Conservation (phyloP, 1,140 invertebrate species). For the Drosophila nigromelanica region DNA sequence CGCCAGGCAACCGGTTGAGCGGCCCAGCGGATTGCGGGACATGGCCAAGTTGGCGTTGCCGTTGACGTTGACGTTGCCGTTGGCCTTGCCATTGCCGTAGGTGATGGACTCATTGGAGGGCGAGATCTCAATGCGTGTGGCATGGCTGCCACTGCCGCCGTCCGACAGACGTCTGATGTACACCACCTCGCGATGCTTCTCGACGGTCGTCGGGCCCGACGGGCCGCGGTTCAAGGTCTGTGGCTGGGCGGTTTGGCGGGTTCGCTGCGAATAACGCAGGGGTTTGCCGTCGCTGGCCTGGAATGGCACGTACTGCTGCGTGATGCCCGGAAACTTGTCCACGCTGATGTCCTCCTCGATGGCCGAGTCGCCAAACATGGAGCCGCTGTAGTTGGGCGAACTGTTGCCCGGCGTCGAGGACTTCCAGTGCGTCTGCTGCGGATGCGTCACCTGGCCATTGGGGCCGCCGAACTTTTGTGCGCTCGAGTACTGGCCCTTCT, state of each 20-base stretch:
- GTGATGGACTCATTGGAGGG: constrained; percentile 80
- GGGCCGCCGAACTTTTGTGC: constrained; percentile 61
- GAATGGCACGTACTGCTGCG: constrained; percentile 75
- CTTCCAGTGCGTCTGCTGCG: constrained; percentile 75
- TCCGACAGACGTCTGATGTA: constrained; percentile 78
- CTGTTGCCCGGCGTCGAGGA: constrained; percentile 81
- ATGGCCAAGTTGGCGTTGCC: constrained; percentile 27
- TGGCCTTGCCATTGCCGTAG: constrained; percentile 66
- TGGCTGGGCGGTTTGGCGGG: constrained; percentile 62
- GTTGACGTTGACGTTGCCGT: constrained; percentile 1
- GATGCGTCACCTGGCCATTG: constrained; percentile 46
- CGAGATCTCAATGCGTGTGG: constrained; percentile 79
- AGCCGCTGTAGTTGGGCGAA: constrained; percentile 83
- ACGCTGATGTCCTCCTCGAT: constrained; percentile 83
- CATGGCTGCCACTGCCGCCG: constrained; percentile 66
- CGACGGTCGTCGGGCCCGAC: constrained; percentile 38
- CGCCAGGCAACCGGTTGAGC: constrained; percentile 66
- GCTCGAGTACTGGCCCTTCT: constrained; percentile 77
- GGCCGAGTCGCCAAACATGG: constrained; percentile 83
- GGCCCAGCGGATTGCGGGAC: constrained; percentile 74
- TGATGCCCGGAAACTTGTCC: constrained; percentile 78
- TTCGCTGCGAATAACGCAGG: constrained; percentile 67
- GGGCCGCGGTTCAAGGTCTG: constrained; percentile 49
- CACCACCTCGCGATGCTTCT: constrained; percentile 79
- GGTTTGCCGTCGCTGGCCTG: constrained; percentile 71